Conservation (phyloP, 2,888 invertebrate species). For the Hecatera dysodea region DNA sequence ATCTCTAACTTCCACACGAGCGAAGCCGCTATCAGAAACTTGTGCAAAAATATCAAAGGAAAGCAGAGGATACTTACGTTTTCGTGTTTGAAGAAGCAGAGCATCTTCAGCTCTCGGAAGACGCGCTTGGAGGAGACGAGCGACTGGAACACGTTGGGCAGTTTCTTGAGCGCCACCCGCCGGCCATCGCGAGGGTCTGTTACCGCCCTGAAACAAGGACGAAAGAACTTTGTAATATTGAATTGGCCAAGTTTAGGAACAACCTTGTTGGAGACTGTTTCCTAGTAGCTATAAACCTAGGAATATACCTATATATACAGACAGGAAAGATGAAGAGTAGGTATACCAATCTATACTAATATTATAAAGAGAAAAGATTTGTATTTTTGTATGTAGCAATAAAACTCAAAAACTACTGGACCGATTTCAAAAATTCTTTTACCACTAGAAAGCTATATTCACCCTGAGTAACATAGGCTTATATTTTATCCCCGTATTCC, state of each 20-base stretch:
- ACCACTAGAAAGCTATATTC: too few species aligned
- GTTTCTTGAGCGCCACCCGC: constrained; percentile 99
- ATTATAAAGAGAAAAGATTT: too few species aligned
- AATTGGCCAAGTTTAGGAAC: not conserved
- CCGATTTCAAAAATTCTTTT: too few species aligned
- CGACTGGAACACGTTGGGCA: constrained; percentile 99
- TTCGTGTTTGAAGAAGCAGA: constrained; percentile 99
- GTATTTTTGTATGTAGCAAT: too few species aligned
- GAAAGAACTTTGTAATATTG: constrained; percentile 34
- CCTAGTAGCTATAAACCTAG: not conserved
- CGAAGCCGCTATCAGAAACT: too few species aligned
- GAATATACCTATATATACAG: too few species aligned
- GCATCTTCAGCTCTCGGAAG: constrained; percentile 99
- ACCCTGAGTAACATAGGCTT: too few species aligned
- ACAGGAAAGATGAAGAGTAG: too few species aligned
- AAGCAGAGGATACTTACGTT: constrained; percentile 94
- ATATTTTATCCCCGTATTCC: too few species aligned
- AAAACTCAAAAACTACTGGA: too few species aligned
- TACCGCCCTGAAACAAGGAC: constrained; percentile 95
- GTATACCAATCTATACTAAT: too few species aligned
- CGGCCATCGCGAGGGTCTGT: constrained; percentile 99
- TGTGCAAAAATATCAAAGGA: not conserved
- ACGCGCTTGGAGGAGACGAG: constrained; percentile 99
- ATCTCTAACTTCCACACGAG: too few species aligned
- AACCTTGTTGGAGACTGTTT: not conserved